Evolutionary conservation across 2,113 vertebrate species (phyloP).

Genomic region (Corydoras maculifer): DNA sequence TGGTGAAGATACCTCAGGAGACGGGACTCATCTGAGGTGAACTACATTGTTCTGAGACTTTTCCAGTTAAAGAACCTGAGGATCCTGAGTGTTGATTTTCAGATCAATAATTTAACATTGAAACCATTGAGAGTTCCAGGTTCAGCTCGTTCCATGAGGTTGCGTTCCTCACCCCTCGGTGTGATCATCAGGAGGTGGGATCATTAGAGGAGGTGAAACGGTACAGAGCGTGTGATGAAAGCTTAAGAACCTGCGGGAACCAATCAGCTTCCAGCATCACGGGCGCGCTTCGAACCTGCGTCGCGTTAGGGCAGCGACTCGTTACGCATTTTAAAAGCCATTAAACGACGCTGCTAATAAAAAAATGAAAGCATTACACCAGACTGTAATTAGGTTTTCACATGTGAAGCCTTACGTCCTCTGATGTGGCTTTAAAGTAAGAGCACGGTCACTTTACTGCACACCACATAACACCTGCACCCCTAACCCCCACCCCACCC

Average conservation of each 20-base stretch:
- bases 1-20: too few species aligned
- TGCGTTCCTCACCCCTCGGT: too few species aligned
- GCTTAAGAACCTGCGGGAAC: conserved; percentile 46
- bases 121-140: too few species aligned
- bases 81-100: too few species aligned
- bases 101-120: too few species aligned
- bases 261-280: conserved; percentile 34
- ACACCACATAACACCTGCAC: conserved; percentile 8
- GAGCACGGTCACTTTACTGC: conserved; percentile 38
- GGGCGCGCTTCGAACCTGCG: conserved; percentile 39
- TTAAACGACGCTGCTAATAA: conserved; percentile 39
- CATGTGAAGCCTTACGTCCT: conserved; percentile 36
- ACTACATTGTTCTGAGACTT: too few species aligned
- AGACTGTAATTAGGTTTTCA: conserved; percentile 48
- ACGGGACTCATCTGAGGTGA: too few species aligned
- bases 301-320: conserved; percentile 43
- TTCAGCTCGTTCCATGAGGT: too few species aligned
- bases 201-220: not conserved
- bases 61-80: too few species aligned
- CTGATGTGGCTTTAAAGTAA: conserved; percentile 56
- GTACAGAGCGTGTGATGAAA: conserved; percentile 33
- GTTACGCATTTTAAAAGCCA: conserved; percentile 31
- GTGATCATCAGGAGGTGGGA: too few species aligned
- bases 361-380: conserved; percentile 42
- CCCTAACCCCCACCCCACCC: too few species aligned